Evolutionary conservation across 2,113 vertebrate genomes (phyloP), one percentile per base, ranked within the genome.

Genomic region (Gnathonemus echidnorhynchus): DNA sequence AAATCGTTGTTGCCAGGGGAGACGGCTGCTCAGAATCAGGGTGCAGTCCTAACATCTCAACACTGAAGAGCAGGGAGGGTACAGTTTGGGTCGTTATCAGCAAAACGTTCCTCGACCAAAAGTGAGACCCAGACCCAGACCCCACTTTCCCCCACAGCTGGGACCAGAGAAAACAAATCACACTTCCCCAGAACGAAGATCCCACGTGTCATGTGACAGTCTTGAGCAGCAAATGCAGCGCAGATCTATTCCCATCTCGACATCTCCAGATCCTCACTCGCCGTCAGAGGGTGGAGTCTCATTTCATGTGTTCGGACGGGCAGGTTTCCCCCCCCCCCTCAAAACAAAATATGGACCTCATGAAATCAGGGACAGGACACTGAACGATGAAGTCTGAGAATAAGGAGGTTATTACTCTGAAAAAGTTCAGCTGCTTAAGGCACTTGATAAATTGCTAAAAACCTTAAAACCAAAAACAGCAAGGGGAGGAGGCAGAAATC

Each of bases 361-460:
- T 89, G 53, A 48, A 86, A 56, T 89, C 39, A 46, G 39, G 31
- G 52, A 89, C n/a, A 21, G 74, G 31, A 83, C 42, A 66, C 35
- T 17, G 39, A 49, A 74, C 1, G 66, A 74, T 39, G 46, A 56
- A 74, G 50, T 84, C 48, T 53, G 17, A 70, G 21, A 35, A 46
- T 87, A 94, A 90, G 90, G 56, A 92, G 91, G 94, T 95, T 97
- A 97, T 97, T 98, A 97, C 95, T 98, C 97, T 96, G 93, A 97
- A 98, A 96, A 96, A 97, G 97, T 98, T 95, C 96, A 97, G 96
- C 96, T 97, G 97, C 98, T 97, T 95, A 99, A 99, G 98, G 98
- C 98, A 99, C 98, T 99, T 99, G 95, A 97, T 98, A 98, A 98
- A 97, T 96, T 96, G 96, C 96, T 96, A 97, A 96, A 96, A 98